Percentiles rank a stretch among this genome's conserved stretches.
phyloP scores from a whole-genome alignment of 2,113 vertebrate species.

The Rhipidura dahli region DNA sequence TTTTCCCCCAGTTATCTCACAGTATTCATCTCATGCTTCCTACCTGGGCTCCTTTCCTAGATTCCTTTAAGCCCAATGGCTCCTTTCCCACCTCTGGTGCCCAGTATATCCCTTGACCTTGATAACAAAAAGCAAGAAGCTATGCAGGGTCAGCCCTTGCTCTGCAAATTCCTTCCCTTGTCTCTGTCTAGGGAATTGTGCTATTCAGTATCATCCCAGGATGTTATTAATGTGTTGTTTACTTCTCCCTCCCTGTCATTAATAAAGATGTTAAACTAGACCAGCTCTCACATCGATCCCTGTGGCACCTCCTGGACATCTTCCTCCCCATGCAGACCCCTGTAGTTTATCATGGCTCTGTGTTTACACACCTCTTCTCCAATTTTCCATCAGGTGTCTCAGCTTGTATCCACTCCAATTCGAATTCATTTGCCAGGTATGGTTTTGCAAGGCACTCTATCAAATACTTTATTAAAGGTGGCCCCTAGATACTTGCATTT shows the following conservation, averaged over 20 bases:
- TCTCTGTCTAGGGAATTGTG: background rate
- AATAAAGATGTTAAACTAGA: slow-evolving; percentile 60
- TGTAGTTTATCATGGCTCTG: slow-evolving; percentile 38
- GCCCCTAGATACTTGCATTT: slow-evolving; percentile 29
- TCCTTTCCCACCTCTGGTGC: background rate
- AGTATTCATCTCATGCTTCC: background rate
- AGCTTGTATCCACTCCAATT: slow-evolving; percentile 3
- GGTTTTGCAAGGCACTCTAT: background rate
- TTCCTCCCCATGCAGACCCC: background rate
- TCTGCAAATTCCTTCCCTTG: background rate
- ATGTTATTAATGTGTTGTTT: slow-evolving; percentile 67
- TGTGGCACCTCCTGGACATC: slow-evolving; percentile 18
- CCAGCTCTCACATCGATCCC: slow-evolving; percentile 38
- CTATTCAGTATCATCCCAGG: background rate
- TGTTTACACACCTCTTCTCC: slow-evolving; percentile 32
- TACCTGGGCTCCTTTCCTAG: background rate
- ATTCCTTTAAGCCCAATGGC: background rate
- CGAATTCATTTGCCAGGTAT: slow-evolving; percentile 43
- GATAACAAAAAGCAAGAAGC: background rate
- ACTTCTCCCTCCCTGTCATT: slow-evolving; percentile 37
- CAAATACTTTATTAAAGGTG: slow-evolving; percentile 35
- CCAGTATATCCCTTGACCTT: background rate
- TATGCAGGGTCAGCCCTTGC: background rate
- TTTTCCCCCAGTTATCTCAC: background rate
- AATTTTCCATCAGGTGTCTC: slow-evolving; percentile 3